phyloP scores from a whole-genome alignment of 1,140 invertebrate species.

The Tetramorium simillimum region DNA sequence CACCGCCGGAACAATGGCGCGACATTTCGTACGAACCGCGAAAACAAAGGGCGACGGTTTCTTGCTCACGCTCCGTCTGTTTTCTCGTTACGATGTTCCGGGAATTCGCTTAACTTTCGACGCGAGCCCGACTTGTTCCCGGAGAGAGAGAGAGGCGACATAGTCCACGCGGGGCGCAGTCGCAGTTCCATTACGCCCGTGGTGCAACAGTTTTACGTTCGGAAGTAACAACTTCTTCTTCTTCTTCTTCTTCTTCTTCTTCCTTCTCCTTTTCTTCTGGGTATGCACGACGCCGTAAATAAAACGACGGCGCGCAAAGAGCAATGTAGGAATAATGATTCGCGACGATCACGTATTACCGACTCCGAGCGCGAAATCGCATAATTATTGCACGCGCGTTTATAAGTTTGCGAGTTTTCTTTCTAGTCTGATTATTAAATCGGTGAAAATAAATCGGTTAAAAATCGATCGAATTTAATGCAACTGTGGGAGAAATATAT shows the following conservation, averaged over 20 bases:
- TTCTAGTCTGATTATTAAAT: constrained; percentile 18
- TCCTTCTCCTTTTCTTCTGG: background rate
- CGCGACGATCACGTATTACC: background rate
- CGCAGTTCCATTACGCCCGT: constrained; percentile 34
- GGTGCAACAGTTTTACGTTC: constrained; percentile 45
- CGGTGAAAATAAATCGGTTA: constrained; percentile 22
- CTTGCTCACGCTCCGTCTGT: constrained; percentile 51
- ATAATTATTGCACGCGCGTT: background rate
- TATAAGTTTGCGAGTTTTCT: background rate
- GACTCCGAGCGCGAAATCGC: background rate
- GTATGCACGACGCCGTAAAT: constrained; percentile 14
- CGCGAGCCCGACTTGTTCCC: constrained; percentile 10
- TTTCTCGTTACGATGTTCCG: constrained; percentile 53
- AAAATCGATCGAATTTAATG: constrained; percentile 35
- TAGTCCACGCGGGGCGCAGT: constrained; percentile 25
- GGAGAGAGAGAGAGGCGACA: background rate
- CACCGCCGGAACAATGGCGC: constrained; percentile 23
- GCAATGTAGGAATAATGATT: background rate
- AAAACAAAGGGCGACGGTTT: constrained; percentile 54
- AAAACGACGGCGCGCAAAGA: background rate
- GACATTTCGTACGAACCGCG: constrained; percentile 37
- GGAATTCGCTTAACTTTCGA: constrained; percentile 53
- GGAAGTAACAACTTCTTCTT: constrained; percentile 36
- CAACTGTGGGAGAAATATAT: background rate
- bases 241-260: background rate